Percentiles rank a stretch among this genome's conserved stretches.
phyloP scores from a whole-genome alignment of 2,888 invertebrate species.

The Boloria euphrosyne region DNA sequence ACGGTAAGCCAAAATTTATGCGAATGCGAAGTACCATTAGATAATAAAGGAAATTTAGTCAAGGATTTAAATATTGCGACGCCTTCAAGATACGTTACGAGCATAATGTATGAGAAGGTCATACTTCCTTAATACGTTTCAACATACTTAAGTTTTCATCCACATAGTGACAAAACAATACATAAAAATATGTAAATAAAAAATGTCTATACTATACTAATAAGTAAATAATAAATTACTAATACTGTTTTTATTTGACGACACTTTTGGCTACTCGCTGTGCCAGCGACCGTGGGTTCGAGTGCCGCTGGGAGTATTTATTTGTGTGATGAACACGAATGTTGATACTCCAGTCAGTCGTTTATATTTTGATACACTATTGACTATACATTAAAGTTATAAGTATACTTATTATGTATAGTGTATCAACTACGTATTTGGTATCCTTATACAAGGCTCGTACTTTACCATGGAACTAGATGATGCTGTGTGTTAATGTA shows the following conservation, averaged over 20 bases:
- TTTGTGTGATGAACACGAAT: too few relatives aligned
- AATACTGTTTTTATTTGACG: not conserved
- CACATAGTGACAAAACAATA: too few relatives aligned
- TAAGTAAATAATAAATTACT: not conserved
- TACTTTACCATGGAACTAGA: too few relatives aligned
- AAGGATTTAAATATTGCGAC: conserved; percentile 4
- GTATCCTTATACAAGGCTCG: too few relatives aligned
- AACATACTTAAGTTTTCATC: not conserved
- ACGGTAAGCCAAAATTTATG: conserved; percentile 80
- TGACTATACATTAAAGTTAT: too few relatives aligned
- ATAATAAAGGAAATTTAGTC: conserved; percentile 13
- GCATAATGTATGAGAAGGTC: conserved; percentile 1
- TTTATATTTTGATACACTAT: too few relatives aligned
- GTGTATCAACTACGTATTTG: too few relatives aligned
- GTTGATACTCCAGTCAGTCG: too few relatives aligned
- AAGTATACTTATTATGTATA: too few relatives aligned
- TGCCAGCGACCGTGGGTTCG: too few relatives aligned
- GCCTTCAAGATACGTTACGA: not conserved
- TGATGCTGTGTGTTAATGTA: too few relatives aligned
- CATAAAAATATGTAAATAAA: not conserved
- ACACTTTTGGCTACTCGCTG: not conserved
- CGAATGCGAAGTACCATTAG: conserved; percentile 26
- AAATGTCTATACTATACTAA: not conserved
- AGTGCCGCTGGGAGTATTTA: too few relatives aligned
- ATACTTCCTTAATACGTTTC: not conserved